These are phyloP conservation scores for Hyperopisus bebe DNA, from an alignment of 2,113 vertebrate species.

Conservation along the genomic window DNA sequence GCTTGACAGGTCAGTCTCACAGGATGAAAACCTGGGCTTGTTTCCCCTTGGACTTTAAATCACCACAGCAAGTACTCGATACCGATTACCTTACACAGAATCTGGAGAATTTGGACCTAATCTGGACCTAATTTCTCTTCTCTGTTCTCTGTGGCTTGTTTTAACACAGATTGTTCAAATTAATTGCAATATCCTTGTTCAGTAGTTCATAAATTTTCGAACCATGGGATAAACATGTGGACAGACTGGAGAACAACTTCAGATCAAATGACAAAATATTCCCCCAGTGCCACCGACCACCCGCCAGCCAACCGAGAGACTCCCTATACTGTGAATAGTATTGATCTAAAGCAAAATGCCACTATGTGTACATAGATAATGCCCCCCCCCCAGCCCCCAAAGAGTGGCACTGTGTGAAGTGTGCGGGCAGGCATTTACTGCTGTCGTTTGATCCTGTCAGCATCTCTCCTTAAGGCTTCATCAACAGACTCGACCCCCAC, in stretches of 20 bases:
- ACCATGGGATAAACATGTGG: neutral
- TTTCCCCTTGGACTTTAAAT: neutral
- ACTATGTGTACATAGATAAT: slow-evolving; percentile 14
- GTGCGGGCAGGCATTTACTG: neutral
- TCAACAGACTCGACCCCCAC: neutral
- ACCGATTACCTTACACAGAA: neutral
- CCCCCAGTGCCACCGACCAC: neutral
- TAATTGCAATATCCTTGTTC: neutral
- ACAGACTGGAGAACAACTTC: neutral
- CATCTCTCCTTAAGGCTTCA: neutral
- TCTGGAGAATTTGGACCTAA: neutral
- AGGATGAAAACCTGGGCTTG: neutral
- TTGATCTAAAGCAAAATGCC: slow-evolving; percentile 1
- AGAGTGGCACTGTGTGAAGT: too few species aligned
- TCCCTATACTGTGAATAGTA: slow-evolving; percentile 16
- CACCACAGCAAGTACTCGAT: neutral
- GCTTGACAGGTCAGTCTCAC: neutral
- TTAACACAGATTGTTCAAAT: neutral
- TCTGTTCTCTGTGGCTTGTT: neutral
- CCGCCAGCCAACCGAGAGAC: neutral
- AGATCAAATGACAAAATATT: neutral
- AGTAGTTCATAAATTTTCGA: neutral
- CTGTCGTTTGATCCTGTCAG: neutral
- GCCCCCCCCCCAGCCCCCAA: neutral
- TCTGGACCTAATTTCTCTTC: neutral